Conservation (phyloP, 2,797 vertebrate genomes). For the Pachyuromys duprasi region DNA sequence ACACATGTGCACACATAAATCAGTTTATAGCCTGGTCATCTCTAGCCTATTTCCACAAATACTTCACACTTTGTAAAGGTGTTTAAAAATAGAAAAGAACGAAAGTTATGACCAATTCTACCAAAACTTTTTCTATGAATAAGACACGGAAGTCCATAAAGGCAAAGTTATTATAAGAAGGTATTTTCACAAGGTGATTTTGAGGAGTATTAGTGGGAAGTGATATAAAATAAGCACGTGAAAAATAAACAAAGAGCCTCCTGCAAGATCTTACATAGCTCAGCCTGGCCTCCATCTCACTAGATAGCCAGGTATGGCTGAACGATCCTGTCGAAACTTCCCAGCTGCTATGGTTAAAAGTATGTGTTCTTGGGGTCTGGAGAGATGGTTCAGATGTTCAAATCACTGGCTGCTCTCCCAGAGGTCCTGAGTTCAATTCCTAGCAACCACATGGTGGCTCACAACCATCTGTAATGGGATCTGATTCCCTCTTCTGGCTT, state of each 20-base stretch:
- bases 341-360: not conserved
- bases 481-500: not conserved
- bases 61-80: not conserved
- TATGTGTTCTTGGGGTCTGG: not conserved
- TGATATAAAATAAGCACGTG: not conserved
- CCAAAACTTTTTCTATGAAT: not conserved
- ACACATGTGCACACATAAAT: not conserved
- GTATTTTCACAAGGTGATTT: conserved; percentile 13
- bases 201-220: conserved; percentile 19
- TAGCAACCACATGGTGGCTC: not conserved
- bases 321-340: not conserved
- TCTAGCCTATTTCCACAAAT: not conserved
- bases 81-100: conserved; percentile 28
- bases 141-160: not conserved
- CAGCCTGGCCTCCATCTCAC: not conserved
- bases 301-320: not conserved
- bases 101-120: not conserved
- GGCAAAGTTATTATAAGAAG: not conserved
- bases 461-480: not conserved
- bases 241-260: not conserved
- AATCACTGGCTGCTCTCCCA: not conserved
- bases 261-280: not conserved
- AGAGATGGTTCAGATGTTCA: not conserved
- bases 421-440: not conserved
- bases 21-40: not conserved